These are phyloP conservation scores for Lydus trimaculatus DNA, from an alignment of 2,888 invertebrate species.

Conservation along the genomic window DNA sequence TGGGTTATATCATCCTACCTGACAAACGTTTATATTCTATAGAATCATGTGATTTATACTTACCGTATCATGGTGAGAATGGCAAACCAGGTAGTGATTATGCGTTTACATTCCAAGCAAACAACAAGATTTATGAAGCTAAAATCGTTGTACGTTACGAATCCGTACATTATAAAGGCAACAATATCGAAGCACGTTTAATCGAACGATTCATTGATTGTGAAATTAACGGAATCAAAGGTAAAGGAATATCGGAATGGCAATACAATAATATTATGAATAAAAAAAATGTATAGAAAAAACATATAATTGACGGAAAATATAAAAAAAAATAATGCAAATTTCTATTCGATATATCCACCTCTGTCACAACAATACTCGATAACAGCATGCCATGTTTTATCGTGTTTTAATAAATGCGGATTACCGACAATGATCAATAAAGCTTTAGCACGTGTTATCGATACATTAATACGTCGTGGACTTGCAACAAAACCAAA, in stretches of 20 bases:
- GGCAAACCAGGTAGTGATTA: conserved; percentile 70
- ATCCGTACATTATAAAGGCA: conserved; percentile 70
- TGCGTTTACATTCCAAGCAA: conserved; percentile 70
- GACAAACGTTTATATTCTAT: conserved; percentile 63
- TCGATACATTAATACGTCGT: conserved; percentile 87
- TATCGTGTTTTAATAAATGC: conserved; percentile 70
- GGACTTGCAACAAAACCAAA: conserved; percentile 78
- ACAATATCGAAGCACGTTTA: conserved; percentile 73
- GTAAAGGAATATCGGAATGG: conserved; percentile 77
- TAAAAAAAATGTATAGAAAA: too few relatives aligned
- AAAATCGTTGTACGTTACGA: conserved; percentile 66
- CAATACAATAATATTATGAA: conserved; percentile 68
- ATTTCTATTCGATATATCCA: conserved; percentile 63
- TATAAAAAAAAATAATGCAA: not conserved
- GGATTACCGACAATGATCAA: conserved; percentile 88
- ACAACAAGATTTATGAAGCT: conserved; percentile 64
- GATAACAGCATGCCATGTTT: conserved; percentile 73
- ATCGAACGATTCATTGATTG: conserved; percentile 68
- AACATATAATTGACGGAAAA: not conserved
- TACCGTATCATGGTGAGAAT: conserved; percentile 74
- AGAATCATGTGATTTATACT: conserved; percentile 68
- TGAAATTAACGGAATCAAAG: conserved; percentile 69
- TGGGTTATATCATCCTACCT: conserved; percentile 68
- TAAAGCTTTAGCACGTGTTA: conserved; percentile 83
- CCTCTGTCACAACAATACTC: conserved; percentile 68